Base-by-base conservation (phyloP, 2,113 vertebrate species). In the Eulemur macaco region DNA sequence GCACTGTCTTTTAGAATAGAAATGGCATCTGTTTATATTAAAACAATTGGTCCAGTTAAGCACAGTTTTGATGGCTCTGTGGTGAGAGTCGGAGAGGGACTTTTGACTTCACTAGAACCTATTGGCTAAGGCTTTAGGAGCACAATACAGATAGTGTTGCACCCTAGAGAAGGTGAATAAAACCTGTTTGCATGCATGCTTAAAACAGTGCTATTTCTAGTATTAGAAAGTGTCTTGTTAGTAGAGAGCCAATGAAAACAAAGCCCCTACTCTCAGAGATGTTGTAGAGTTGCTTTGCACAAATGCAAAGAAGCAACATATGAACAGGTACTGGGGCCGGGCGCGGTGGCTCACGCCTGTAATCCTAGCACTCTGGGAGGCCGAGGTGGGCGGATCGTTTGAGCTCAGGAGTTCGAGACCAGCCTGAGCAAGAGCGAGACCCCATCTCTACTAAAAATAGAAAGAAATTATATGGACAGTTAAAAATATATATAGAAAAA, bases 231-330 rank as follows among this genome's bases (percentile, higher is more conserved):
- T 45, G 14, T 93, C 69, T 47, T 21, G 71, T 78, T 63, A 7
- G 95, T 88, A 39, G 54, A 88, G 34, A 93, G 63, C 39, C 88
- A 77, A 3, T 54, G 86, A 94, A 82, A 94, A 93, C 34, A 50
- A 80, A 74, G 52, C 14, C 60, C 21, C 20, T 42, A 31, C 71
- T 86, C 21, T 31, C 37, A 50, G 60, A 21, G 66, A 29, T 83
- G 73, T 60, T 88, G 93, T 47, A 47, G 25, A 77, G 66, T 47
- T 82, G n/a, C 25, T 0, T 25, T 7, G 50, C 29, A 74, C 47
- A 52, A 34, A 58, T 15, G 34, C 4, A 21, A 64, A 82, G 63
- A 52, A 81, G 50, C 20, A 50, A 15, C 12, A 13, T 7, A 3
- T 14, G 56, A 63, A 45, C 1, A 29, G 6, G 7, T 47, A 50